Conservation (phyloP, 2,113 vertebrate species). For the Brienomyrus brachyistius region DNA sequence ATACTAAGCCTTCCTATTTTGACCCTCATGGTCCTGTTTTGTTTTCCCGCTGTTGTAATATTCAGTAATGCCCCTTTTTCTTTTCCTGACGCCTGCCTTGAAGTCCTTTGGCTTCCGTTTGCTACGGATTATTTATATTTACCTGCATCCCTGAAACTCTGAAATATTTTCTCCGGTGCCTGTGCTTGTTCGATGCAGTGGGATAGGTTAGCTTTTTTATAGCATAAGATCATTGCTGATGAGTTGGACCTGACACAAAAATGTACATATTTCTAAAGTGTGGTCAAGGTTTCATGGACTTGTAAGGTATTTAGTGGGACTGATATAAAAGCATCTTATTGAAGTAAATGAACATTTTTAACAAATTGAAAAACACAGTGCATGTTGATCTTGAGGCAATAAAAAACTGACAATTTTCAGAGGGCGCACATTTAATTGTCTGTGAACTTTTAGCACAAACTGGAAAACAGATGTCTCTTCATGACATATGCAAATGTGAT, state of each 20-base stretch:
- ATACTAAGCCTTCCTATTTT: no score
- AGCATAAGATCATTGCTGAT: background rate
- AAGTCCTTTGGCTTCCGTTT: no score
- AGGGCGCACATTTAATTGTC: background rate
- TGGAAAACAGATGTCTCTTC: constrained; percentile 8
- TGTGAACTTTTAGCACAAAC: background rate
- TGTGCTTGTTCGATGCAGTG: background rate
- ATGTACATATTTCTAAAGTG: background rate
- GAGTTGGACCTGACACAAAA: background rate
- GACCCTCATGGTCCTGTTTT: no score
- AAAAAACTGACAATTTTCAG: background rate
- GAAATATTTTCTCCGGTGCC: background rate
- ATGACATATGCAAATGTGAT: constrained; percentile 5
- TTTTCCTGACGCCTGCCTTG: no score
- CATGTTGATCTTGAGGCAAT: background rate
- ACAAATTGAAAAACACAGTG: background rate
- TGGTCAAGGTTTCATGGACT: background rate
- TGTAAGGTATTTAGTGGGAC: background rate
- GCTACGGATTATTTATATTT: background rate
- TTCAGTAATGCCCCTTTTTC: no score
- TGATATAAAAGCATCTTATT: background rate
- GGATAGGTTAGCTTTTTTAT: background rate
- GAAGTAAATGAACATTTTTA: background rate
- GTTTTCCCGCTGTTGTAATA: no score
- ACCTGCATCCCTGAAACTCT: background rate